phyloP scores from a whole-genome alignment of 2,888 invertebrate species.

The Eledona agricola region DNA sequence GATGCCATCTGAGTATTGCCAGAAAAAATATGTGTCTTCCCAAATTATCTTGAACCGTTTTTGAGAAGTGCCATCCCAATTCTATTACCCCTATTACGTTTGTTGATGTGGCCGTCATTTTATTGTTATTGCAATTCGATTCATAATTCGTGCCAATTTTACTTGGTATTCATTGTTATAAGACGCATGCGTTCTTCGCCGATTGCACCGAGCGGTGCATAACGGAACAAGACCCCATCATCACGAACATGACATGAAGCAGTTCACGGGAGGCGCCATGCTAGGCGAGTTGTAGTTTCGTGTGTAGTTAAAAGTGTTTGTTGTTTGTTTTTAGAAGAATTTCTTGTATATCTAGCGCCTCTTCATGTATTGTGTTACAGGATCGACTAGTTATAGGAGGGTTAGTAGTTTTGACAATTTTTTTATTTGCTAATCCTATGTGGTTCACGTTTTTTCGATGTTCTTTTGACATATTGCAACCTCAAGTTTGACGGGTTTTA shows the following conservation, averaged over 20 bases:
- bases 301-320: conserved; percentile 38
- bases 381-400: conserved; percentile 48
- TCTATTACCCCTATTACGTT: no score
- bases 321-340: conserved; percentile 37
- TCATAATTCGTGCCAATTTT: no score
- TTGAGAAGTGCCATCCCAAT: no score
- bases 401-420: conserved; percentile 36
- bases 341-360: conserved; percentile 40
- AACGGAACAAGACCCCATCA: conserved; percentile 18
- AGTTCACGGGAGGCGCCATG: conserved; percentile 33
- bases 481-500: no score
- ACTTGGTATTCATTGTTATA: no score
- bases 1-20: no score
- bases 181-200: conserved; percentile 41
- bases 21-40: no score
- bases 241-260: conserved; percentile 19
- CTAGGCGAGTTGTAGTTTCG: conserved; percentile 21
- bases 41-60: no score
- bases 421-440: not conserved
- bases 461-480: conserved; percentile 43
- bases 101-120: no score
- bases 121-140: no score
- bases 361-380: conserved; percentile 51
- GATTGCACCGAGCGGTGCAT: conserved; percentile 9
- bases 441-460: conserved; percentile 21